Base-by-base conservation (phyloP, 2,888 invertebrate species). In the Erpobdella octoculata region DNA sequence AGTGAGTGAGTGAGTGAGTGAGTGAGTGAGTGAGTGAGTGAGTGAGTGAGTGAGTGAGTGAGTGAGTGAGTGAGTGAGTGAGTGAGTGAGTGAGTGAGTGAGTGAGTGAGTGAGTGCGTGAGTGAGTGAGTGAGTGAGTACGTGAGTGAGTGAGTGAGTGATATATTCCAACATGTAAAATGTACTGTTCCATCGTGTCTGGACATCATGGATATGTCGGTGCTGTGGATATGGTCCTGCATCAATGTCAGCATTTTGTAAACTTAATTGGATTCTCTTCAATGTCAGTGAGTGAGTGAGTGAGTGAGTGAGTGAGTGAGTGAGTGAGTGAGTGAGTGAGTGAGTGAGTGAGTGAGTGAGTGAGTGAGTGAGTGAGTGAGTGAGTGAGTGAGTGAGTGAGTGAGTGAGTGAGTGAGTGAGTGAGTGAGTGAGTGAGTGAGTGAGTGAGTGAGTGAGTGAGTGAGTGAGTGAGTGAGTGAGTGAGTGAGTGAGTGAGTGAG, bases 351-450 rank as follows among this genome's bases (percentile, higher is more conserved):
- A 70, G 66, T 70, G 65, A 70, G 65, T 70, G 65, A 70, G 65
- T 69, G 64, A 70, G 66, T 70, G 66, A 68, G 66, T 70, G 70
- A 69, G 66, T 71, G 64, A 69, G 66, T 69, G 71, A 69, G 66
- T 71, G 71, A 71, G 71, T 70, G 64, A 65, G 35, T 70, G 65
- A 68, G 69, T 70, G 65, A 69, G 70, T 70, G 64, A 70, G 70
- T 70, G 65, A 70, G 70, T 70, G 70, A 70, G 65, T 69, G 65
- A 70, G 65, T 70, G 70, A 70, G 70, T 70, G 70, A 70, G 70
- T 70, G 70, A 70, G 70, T 70, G 70, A 70, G 70, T 70, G 70
- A 70, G 70, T 70, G 70, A 70, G 70, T 70, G 70, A 70, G 70
- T 70, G 70, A 70, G 70, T 70, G 64, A 70, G 70, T 70, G 64